Percentiles rank a stretch among this genome's conserved stretches.
Conservation (phyloP, 2,113 vertebrate genomes). For the Rhabdornis inornatus region DNA sequence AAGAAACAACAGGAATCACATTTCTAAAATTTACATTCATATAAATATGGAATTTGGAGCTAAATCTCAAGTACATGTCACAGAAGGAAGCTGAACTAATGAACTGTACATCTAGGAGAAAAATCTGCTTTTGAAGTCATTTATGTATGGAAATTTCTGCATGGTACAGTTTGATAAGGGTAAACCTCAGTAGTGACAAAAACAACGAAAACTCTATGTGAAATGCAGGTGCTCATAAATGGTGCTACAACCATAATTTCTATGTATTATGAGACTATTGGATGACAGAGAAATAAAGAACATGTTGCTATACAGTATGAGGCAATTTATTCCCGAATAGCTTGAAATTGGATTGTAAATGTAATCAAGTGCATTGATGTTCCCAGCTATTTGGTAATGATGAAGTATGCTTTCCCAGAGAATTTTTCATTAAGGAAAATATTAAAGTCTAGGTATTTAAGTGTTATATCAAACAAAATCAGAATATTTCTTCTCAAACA, state of each 20-base stretch:
- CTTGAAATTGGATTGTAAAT: constrained; percentile 62
- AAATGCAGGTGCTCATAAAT: background rate
- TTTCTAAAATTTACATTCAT: constrained; percentile 26
- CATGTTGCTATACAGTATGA: background rate
- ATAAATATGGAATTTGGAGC: background rate
- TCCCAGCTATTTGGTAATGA: constrained; percentile 10
- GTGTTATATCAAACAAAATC: constrained; percentile 24
- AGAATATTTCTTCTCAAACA: background rate
- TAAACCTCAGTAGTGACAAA: background rate
- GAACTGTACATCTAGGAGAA: constrained; percentile 25
- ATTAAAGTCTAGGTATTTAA: constrained; percentile 29
- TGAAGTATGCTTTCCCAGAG: background rate
- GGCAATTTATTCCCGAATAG: constrained; percentile 56
- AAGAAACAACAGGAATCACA: background rate
- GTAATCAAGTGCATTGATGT: constrained; percentile 66
- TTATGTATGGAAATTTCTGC: constrained; percentile 35
- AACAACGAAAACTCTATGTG: background rate
- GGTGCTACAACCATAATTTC: constrained; percentile 30
- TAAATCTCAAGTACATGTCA: constrained; percentile 17
- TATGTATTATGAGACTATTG: constrained; percentile 23
- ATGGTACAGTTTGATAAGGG: constrained; percentile 8
- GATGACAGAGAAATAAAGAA: constrained; percentile 47
- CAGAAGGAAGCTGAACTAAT: constrained; percentile 11
- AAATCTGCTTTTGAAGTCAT: constrained; percentile 36
- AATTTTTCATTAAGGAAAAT: constrained; percentile 54